phyloP scores from a whole-genome alignment of 2,113 vertebrate species.

The Nannospalax galili region DNA sequence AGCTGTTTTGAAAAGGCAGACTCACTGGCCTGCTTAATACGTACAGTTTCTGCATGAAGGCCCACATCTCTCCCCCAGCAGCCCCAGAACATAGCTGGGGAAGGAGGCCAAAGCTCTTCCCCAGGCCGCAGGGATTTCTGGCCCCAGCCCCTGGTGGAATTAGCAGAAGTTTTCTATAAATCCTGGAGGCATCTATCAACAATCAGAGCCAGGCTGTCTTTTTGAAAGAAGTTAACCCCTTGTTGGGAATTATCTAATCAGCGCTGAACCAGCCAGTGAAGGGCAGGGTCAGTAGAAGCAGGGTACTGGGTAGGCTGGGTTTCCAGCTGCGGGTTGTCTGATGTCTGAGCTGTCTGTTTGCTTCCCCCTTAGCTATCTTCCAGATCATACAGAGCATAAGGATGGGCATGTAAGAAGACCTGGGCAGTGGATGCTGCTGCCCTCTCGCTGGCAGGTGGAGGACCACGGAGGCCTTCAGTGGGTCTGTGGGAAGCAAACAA shows the following conservation, averaged over 20 bases:
- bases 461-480: slow-evolving; percentile 49
- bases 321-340: slow-evolving; percentile 34
- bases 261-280: neutral
- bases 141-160: slow-evolving; percentile 45
- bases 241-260: slow-evolving; percentile 72
- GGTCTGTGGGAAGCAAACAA: slow-evolving; percentile 57
- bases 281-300: neutral
- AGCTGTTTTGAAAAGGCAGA: neutral
- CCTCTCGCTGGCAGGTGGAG: slow-evolving; percentile 51
- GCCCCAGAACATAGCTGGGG: neutral
- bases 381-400: slow-evolving; percentile 95
- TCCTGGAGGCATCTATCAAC: slow-evolving; percentile 54
- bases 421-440: slow-evolving; percentile 7
- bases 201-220: neutral
- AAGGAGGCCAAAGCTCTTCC: neutral
- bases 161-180: slow-evolving; percentile 66
- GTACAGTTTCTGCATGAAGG: neutral
- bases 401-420: slow-evolving; percentile 92
- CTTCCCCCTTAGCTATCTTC: slow-evolving; percentile 89
- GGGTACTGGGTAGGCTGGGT: neutral
- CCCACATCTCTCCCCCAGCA: neutral
- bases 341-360: slow-evolving; percentile 48
- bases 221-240: slow-evolving; percentile 64
- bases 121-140: neutral
- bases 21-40: slow-evolving; percentile 33